Evolutionary conservation across 2,113 vertebrate species (phyloP).

Genomic region (Phrynosoma blainvillii): DNA sequence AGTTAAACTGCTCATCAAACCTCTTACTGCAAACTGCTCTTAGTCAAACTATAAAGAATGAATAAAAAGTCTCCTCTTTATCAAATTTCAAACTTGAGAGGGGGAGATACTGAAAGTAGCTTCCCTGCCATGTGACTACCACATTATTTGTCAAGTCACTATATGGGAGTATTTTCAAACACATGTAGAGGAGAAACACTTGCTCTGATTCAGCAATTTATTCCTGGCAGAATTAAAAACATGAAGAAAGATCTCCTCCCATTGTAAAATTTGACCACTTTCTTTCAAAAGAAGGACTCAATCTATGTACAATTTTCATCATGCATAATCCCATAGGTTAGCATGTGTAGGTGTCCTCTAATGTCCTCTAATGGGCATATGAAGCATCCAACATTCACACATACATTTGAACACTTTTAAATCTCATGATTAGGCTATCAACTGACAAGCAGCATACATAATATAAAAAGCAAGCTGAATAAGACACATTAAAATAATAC

Average conservation of each 20-base stretch:
- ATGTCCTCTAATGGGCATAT: neutral
- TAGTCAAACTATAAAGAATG: too few relatives aligned
- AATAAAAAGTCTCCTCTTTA: neutral
- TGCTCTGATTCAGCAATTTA: neutral
- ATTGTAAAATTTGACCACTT: neutral
- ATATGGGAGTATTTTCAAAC: neutral
- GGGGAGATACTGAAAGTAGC: conserved; percentile 47
- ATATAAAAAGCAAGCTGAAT: neutral
- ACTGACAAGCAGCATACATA: neutral
- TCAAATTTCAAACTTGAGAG: conserved; percentile 10
- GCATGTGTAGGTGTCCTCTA: neutral
- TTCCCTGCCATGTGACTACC: conserved; percentile 11
- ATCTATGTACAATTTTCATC: neutral
- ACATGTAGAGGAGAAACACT: neutral
- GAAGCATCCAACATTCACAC: neutral
- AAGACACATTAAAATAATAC: neutral
- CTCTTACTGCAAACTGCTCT: too few relatives aligned
- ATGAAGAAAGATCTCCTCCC: neutral
- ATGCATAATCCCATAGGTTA: neutral
- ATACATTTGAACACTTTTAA: neutral
- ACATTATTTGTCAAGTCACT: conserved; percentile 19
- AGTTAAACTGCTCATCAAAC: conserved; percentile 33
- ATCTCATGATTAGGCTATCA: neutral
- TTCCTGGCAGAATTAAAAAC: neutral
- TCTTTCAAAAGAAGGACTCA: neutral